Conservation (phyloP, 2,888 invertebrate genomes). For the Aspidapion aeneum region DNA sequence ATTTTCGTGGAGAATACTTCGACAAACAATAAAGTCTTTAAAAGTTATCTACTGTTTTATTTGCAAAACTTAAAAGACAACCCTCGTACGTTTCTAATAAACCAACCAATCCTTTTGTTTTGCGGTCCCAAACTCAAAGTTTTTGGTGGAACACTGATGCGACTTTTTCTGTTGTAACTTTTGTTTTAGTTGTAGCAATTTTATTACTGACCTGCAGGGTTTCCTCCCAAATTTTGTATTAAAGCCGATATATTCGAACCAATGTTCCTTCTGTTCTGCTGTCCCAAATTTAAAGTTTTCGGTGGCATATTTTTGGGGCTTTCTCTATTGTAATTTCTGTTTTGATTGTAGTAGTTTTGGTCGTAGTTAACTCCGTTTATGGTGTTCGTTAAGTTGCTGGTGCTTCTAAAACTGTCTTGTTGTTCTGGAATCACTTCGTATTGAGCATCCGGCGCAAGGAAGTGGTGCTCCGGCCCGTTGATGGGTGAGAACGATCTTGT, state of each 20-base stretch:
- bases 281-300: slow-evolving; percentile 36
- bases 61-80: too few relatives aligned
- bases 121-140: slow-evolving; percentile 34
- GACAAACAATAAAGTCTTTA: too few relatives aligned
- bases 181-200: slow-evolving; percentile 41
- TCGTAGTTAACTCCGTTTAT: slow-evolving; percentile 46
- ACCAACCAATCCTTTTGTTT: too few relatives aligned
- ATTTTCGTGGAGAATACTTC: too few relatives aligned
- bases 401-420: slow-evolving; percentile 27
- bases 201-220: slow-evolving; percentile 37
- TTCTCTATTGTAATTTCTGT: slow-evolving; percentile 20
- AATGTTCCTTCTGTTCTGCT: slow-evolving; percentile 39
- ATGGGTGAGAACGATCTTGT: slow-evolving; percentile 28
- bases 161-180: slow-evolving; percentile 26
- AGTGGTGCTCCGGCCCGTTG: slow-evolving; percentile 37
- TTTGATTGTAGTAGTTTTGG: slow-evolving; percentile 43
- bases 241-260: slow-evolving; percentile 50
- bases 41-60: too few relatives aligned
- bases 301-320: slow-evolving; percentile 42
- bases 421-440: slow-evolving; percentile 57
- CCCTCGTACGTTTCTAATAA: too few relatives aligned
- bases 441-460: slow-evolving; percentile 60
- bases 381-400: slow-evolving; percentile 45
- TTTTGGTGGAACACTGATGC: slow-evolving; percentile 43
- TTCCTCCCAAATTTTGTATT: slow-evolving; percentile 50